These are phyloP conservation scores for Chionomys nivalis DNA, from an alignment of 2,113 vertebrate species.

Conservation along the genomic window DNA sequence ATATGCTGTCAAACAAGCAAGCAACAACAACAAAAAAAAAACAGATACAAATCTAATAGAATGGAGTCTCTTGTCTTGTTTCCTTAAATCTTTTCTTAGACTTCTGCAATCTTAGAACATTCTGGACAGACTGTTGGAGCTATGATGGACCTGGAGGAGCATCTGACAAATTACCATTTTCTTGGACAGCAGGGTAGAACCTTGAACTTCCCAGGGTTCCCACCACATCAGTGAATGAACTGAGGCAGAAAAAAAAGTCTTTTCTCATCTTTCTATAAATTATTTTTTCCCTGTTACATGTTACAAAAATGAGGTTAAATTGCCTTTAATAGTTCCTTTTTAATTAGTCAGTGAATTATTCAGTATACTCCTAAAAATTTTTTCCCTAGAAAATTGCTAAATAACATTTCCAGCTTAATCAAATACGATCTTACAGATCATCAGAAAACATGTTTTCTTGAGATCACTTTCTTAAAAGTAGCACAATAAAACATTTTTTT, in stretches of 20 bases:
- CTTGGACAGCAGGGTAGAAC: not conserved
- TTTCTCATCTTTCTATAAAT: conserved; percentile 30
- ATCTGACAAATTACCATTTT: not conserved
- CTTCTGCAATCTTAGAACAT: conserved; percentile 17
- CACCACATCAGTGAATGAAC: not conserved
- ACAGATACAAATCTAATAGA: not conserved
- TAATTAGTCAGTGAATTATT: conserved; percentile 5
- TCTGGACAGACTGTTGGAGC: not conserved
- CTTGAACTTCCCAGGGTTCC: not conserved
- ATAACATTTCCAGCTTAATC: conserved; percentile 16
- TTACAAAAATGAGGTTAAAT: conserved; percentile 44
- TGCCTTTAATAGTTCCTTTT: not conserved
- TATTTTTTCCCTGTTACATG: not conserved
- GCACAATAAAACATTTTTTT: no score
- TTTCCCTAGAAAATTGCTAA: conserved; percentile 3
- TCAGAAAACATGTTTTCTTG: conserved; percentile 4
- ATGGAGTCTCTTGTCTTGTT: not conserved
- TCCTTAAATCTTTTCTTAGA: not conserved
- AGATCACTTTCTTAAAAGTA: not conserved
- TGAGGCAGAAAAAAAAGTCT: not conserved
- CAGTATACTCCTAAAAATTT: conserved; percentile 3
- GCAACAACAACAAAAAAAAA: no score
- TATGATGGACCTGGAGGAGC: not conserved
- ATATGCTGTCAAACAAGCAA: not conserved
- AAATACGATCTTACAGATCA: not conserved